Evolutionary conservation across 2,797 vertebrate species (phyloP), one percentile per base, ranked within the genome.

Genomic region (Brachyalestes nurse): DNA sequence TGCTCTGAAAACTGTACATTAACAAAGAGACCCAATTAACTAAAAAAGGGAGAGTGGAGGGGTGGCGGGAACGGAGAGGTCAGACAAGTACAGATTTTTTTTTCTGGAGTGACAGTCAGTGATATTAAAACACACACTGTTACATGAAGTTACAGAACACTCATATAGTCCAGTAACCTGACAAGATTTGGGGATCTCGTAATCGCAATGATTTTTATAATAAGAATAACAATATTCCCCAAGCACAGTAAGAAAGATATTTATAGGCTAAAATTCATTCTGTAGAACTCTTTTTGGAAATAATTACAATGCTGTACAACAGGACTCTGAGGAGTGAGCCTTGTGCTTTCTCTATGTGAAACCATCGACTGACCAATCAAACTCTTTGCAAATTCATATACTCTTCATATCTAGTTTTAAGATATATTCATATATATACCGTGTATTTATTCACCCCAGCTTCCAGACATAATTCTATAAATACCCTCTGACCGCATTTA

Each of bases 1-100:
- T 97, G 96, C 96, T 97, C 95, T 96, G 96, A 96, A 97, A 97
- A 97, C 95, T 97, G 95, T 97, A 97, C 96, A 97, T 95, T 94
- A 92, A 95, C 92, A 95, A 89, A 90, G 87, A 92, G 86, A 95
- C 92, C 91, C 91, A 89, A 91, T 84, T 84, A 94, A 93, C 90
- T 88, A 93, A 94, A 94, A 91, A 88, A 85, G 90, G 87, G 89
- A 58, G 87, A 87, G 81, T 82, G 19, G 81, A 64, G 42, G 45
- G 82, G 61, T 61, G 71, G 81, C n/a, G 34, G 65, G 38, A 57
- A 78, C 61, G 70, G 85, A 55, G 60, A 84, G 78, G 79, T 90
- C 87, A 73, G 87, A 92, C 90, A 92, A 81, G 92, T 90, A 91
- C 88, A 94, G 92, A 92, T 93, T 84, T 40, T 64, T 61, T 58